Conservation (phyloP, 2,888 invertebrate genomes). For the Margaritifera margaritifera region DNA sequence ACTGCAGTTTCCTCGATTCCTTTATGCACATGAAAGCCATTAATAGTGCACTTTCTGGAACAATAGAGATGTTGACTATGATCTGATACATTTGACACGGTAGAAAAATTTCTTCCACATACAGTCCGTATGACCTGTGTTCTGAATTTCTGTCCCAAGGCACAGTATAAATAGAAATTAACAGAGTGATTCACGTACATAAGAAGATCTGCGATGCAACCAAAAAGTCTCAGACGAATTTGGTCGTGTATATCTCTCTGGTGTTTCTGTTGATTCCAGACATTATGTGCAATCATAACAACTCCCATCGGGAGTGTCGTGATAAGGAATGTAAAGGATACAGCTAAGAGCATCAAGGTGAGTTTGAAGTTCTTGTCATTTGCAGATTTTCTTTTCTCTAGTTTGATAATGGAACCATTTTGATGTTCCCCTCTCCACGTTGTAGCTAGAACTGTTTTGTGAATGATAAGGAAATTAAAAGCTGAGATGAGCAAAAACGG, state of each 20-base stretch:
- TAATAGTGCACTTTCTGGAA: constrained; percentile 34
- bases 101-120: constrained; percentile 39
- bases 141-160: constrained; percentile 61
- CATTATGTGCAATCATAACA: constrained; percentile 35
- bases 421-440: constrained; percentile 33
- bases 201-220: constrained; percentile 62
- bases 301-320: constrained; percentile 68
- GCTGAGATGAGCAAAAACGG: constrained; percentile 63
- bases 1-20: neutral
- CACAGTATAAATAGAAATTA: constrained; percentile 67
- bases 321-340: constrained; percentile 66
- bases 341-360: constrained; percentile 60
- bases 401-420: constrained; percentile 30
- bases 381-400: constrained; percentile 25
- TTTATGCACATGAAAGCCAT: constrained; percentile 26
- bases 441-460: constrained; percentile 58
- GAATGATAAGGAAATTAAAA: constrained; percentile 65
- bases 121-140: constrained; percentile 49
- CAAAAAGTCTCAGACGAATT: constrained; percentile 44
- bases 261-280: constrained; percentile 35
- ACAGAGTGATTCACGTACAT: constrained; percentile 70
- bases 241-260: constrained; percentile 21
- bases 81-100: constrained; percentile 41
- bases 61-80: constrained; percentile 60
- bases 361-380: constrained; percentile 44